Conservation (phyloP, 2,797 vertebrate genomes). For the Rhynchonycteris naso region DNA sequence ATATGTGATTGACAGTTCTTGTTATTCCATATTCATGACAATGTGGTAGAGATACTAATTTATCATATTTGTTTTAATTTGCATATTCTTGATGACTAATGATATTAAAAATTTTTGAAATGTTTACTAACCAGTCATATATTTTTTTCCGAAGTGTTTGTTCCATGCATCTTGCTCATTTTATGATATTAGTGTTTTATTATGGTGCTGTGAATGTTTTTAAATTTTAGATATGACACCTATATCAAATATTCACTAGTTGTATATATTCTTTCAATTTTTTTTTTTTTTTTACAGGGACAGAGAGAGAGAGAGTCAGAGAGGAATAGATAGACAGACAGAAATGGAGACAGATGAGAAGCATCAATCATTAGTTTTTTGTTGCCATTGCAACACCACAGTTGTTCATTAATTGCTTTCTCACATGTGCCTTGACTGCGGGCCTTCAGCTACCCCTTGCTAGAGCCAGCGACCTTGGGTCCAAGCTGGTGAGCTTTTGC, state of each 20-base stretch:
- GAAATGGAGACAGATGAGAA: too few species aligned
- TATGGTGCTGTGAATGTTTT: not conserved
- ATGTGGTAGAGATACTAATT: not conserved
- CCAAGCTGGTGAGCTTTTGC: too few species aligned
- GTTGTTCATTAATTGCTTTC: too few species aligned
- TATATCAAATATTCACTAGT: not conserved
- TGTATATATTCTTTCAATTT: not conserved
- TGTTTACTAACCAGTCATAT: not conserved
- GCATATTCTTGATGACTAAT: not conserved
- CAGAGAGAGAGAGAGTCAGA: too few species aligned
- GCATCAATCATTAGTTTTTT: too few species aligned
- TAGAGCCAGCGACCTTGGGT: too few species aligned
- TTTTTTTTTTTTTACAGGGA: too few species aligned
- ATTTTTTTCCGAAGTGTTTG: not conserved
- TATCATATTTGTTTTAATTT: not conserved
- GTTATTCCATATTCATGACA: not conserved
- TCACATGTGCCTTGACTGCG: too few species aligned
- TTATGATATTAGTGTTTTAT: not conserved
- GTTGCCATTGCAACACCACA: too few species aligned
- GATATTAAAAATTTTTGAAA: not conserved
- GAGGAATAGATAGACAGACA: too few species aligned
- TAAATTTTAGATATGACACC: not conserved
- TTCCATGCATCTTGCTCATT: not conserved
- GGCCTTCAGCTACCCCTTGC: too few species aligned
- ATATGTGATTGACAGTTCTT: not conserved